Percentiles rank a stretch among this genome's conserved stretches.
Conservation (phyloP, 2,888 invertebrate genomes). For the Acrobasis consociella region DNA sequence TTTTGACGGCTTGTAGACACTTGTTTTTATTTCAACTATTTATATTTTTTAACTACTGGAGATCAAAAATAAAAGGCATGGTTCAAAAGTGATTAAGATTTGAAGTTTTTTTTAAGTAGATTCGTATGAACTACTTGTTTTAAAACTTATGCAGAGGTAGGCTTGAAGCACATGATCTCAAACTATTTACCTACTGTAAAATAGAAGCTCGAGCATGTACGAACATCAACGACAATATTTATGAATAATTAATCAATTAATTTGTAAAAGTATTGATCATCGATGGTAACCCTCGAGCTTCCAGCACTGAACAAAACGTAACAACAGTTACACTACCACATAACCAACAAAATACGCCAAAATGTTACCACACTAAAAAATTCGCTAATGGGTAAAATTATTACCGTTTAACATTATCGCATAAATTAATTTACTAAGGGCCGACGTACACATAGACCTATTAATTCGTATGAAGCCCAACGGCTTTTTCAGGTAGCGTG, state of each 20-base stretch:
- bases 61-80: too few species aligned
- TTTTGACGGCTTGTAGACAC: too few species aligned
- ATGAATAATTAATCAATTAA: too few species aligned
- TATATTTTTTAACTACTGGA: too few species aligned
- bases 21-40: too few species aligned
- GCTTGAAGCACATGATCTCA: background rate
- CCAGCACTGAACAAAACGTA: conserved; percentile 65
- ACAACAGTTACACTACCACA: conserved; percentile 66
- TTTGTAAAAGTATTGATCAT: background rate
- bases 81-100: background rate
- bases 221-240: background rate
- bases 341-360: conserved; percentile 69
- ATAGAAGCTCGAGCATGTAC: conserved; percentile 3
- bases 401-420: conserved; percentile 53
- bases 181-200: background rate
- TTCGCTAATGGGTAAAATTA: conserved; percentile 70
- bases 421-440: conserved; percentile 70
- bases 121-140: background rate
- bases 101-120: background rate
- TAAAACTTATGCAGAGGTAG: background rate
- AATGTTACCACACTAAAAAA: conserved; percentile 76
- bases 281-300: conserved; percentile 1
- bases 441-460: conserved; percentile 52
- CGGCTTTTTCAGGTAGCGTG: conserved; percentile 51
- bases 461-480: conserved; percentile 66